phyloP scores from a whole-genome alignment of 2,888 invertebrate genomes.

The Gonocerus acuteangulatus region DNA sequence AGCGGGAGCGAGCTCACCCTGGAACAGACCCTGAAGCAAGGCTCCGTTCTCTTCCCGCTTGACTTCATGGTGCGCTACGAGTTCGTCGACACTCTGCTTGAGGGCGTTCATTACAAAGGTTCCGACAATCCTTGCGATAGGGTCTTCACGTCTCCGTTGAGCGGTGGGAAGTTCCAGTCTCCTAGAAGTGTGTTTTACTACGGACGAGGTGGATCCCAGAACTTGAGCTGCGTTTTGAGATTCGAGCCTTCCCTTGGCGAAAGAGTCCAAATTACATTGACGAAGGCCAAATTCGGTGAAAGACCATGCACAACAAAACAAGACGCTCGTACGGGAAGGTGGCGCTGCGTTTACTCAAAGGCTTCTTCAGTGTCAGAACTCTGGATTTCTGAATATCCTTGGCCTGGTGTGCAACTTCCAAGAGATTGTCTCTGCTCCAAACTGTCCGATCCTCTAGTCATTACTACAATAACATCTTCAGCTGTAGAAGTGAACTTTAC shows the following conservation, averaged over 20 bases:
- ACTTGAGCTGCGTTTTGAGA: slow-evolving; percentile 65
- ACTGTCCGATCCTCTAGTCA: slow-evolving; percentile 55
- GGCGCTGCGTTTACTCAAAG: slow-evolving; percentile 54
- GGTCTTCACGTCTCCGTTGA: slow-evolving; percentile 42
- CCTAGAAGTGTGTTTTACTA: slow-evolving; percentile 75
- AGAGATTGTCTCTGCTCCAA: slow-evolving; percentile 68
- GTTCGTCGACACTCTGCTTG: slow-evolving; percentile 67
- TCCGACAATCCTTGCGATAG: slow-evolving; percentile 58
- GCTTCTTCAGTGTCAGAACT: slow-evolving; percentile 50
- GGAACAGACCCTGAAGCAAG: slow-evolving; percentile 65
- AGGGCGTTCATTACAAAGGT: slow-evolving; percentile 53
- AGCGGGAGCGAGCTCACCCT: slow-evolving; percentile 66
- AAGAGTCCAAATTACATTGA: slow-evolving; percentile 60
- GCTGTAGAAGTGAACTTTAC: slow-evolving; percentile 66
- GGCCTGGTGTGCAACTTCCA: slow-evolving; percentile 58
- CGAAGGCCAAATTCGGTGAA: slow-evolving; percentile 55
- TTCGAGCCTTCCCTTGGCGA: slow-evolving; percentile 65
- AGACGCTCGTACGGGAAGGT: slow-evolving; percentile 57
- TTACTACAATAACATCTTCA: slow-evolving; percentile 61
- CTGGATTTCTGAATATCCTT: slow-evolving; percentile 61
- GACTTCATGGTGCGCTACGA: slow-evolving; percentile 72
- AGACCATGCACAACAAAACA: slow-evolving; percentile 59
- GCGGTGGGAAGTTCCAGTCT: slow-evolving; percentile 56
- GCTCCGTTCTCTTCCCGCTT: slow-evolving; percentile 70
- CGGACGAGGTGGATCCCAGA: slow-evolving; percentile 69